Base-by-base conservation (phyloP, 1,140 invertebrate species). In the Gryon sp. region DNA sequence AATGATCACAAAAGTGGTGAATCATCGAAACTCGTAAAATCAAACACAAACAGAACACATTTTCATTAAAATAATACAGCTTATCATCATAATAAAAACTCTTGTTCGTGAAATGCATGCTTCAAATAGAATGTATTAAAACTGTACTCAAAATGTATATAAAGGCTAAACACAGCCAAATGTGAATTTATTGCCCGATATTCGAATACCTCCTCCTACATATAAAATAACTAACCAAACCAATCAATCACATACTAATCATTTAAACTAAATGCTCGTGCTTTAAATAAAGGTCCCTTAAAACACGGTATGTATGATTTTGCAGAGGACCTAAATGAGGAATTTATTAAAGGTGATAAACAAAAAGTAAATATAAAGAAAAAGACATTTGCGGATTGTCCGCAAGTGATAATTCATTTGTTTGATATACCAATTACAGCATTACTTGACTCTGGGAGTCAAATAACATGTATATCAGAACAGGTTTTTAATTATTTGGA, bases 291-390 rank as follows among this genome's bases (percentile, higher is more conserved):
- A 8, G 52, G 36, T 55, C 52, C 52, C 2, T 55, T 55, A 18
- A 15, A 43, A 16, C 53, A 57, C 53, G 41, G 28, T 12, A n/a
- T 45, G 8, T 68, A 48, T 59, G 52, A 68, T 36, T 68, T 68
- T 45, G 1, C 1, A 11, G 38, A 66, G 50, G 62, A 55, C 9
- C 62, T 66, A 5, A 66, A 55, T 28, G 5, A 36, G 11, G 52
- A 48, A n/a, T n/a, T n/a, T 46, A 8, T 62, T 12, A 1, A 16
- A 0, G 4, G 20, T 34, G 12, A 11, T 1, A 53, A 0, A 1
- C 7, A 36, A 14, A 32, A 18, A 50, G 1, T 22, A 15, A 38
- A 48, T 20, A 16, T 18, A 12, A 1, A 1, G 1, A 30, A 32
- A 9, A 30, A 12, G 19, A 16, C 19, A 7, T n/a, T n/a, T n/a